These are phyloP conservation scores for Peucedramus taeniatus DNA, from an alignment of 2,113 vertebrate genomes.

Conservation along the genomic window DNA sequence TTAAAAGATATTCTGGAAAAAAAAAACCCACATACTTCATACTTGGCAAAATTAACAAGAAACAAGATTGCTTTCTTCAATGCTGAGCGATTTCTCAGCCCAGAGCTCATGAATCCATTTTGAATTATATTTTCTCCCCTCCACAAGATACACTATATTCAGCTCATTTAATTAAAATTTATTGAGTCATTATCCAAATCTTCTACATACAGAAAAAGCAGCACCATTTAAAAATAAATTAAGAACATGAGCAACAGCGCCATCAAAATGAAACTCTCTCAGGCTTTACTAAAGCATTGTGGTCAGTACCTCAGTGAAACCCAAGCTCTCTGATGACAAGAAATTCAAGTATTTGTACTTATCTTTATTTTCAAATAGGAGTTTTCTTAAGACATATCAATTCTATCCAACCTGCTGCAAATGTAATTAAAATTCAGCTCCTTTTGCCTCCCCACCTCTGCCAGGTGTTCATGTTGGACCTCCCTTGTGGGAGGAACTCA, in stretches of 20 bases:
- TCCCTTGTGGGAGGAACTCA: not conserved
- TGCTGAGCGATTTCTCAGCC: not conserved
- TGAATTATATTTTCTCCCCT: not conserved
- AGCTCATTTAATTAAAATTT: constrained; percentile 68
- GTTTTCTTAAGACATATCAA: not conserved
- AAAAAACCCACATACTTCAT: not conserved
- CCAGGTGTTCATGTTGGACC: not conserved
- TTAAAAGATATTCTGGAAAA: not conserved
- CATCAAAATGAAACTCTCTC: not conserved
- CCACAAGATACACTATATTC: not conserved
- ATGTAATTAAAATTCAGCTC: not conserved
- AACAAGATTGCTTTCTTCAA: not conserved
- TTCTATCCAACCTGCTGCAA: not conserved
- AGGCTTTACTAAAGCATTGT: not conserved
- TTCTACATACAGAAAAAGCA: not conserved
- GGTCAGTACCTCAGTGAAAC: not conserved
- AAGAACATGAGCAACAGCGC: not conserved
- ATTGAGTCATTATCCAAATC: constrained; percentile 53
- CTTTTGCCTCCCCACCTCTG: not conserved
- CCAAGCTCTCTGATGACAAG: not conserved
- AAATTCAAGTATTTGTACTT: not conserved
- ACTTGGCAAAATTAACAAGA: not conserved
- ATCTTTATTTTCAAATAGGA: not conserved
- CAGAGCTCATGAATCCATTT: constrained; percentile 1
- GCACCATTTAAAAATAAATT: constrained; percentile 48